Conservation (phyloP, 2,113 vertebrate genomes). For the Podarcis raffonei region DNA sequence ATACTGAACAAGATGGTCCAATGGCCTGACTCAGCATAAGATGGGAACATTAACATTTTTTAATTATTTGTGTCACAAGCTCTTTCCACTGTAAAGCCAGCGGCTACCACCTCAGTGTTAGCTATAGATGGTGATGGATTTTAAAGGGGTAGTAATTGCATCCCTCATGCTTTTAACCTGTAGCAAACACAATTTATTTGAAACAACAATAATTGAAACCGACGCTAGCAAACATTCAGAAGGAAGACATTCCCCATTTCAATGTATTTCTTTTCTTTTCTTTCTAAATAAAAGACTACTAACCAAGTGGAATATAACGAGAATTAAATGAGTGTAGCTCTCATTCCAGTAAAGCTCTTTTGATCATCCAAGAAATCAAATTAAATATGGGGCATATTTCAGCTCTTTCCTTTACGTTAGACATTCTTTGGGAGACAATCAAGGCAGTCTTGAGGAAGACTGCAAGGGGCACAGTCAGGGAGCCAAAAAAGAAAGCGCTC, state of each 20-base stretch:
- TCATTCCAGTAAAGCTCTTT: slow-evolving; percentile 21
- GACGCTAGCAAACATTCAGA: neutral
- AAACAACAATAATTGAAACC: neutral
- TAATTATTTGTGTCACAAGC: neutral
- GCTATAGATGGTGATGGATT: neutral
- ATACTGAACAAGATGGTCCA: too few relatives aligned
- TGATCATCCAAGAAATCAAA: slow-evolving; percentile 32
- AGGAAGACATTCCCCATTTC: neutral
- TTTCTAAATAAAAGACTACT: neutral
- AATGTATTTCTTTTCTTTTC: neutral
- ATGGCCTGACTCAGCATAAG: too few relatives aligned
- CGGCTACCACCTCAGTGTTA: neutral
- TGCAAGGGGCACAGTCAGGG: slow-evolving; percentile 2
- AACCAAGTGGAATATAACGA: neutral
- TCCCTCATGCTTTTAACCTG: neutral
- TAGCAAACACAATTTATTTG: neutral
- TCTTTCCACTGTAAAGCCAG: neutral
- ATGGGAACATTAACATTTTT: too few relatives aligned
- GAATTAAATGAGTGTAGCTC: slow-evolving; percentile 8
- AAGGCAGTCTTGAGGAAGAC: slow-evolving; percentile 23
- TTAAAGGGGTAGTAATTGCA: neutral
- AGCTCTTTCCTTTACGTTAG: neutral
- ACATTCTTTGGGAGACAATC: slow-evolving; percentile 1
- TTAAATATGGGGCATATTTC: slow-evolving; percentile 13
- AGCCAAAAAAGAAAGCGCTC: neutral